These are phyloP conservation scores for Callithrix jacchus DNA, from an alignment of 2,113 vertebrate genomes.

Conservation along the genomic window DNA sequence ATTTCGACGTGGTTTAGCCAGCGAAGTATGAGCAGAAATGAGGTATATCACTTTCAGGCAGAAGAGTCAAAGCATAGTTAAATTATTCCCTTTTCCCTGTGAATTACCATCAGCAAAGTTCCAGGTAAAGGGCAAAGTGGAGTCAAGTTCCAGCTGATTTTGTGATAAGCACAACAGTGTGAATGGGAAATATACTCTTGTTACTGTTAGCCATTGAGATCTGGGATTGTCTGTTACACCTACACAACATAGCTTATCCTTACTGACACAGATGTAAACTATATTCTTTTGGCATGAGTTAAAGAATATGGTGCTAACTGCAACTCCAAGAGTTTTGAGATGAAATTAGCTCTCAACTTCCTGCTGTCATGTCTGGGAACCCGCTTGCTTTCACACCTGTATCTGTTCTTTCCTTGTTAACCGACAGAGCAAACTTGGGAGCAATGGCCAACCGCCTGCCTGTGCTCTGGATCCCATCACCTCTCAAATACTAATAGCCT, in stretches of 20 bases:
- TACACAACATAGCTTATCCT: neutral
- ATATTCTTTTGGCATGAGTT: neutral
- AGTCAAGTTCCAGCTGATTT: neutral
- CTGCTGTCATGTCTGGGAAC: neutral
- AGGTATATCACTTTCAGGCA: neutral
- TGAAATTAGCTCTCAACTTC: neutral
- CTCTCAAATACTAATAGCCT: neutral
- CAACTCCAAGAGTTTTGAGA: neutral
- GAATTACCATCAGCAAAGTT: neutral
- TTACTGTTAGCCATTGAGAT: neutral
- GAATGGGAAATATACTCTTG: neutral
- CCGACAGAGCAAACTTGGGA: neutral
- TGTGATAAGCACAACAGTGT: neutral
- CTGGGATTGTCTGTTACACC: neutral
- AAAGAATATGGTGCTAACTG: neutral
- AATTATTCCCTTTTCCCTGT: neutral
- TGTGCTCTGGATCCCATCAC: neutral
- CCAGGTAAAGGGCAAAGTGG: neutral
- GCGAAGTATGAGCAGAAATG: neutral
- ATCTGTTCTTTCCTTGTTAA: neutral
- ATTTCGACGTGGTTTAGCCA: neutral
- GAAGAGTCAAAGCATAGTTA: neutral
- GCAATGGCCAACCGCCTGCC: neutral
- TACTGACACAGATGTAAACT: neutral
- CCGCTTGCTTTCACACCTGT: neutral